phyloP scores from a whole-genome alignment of 2,113 vertebrate species.

The Oreamnos americanus region DNA sequence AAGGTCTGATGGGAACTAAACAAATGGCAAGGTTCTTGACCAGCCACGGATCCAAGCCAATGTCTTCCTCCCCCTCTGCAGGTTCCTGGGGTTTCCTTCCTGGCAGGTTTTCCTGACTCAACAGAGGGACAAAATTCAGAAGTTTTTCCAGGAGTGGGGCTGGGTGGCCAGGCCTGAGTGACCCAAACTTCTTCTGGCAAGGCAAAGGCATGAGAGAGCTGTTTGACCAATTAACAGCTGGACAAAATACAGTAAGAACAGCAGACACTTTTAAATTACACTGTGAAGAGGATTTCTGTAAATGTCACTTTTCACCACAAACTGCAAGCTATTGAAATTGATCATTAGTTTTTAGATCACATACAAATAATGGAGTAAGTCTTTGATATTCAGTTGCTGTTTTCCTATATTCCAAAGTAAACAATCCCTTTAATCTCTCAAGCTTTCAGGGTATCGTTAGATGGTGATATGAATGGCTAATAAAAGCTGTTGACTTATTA shows the following conservation, averaged over 20 bases:
- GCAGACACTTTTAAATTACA: background rate
- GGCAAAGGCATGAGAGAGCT: background rate
- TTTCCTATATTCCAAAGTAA: conserved; percentile 43
- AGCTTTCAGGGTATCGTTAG: background rate
- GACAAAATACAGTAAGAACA: background rate
- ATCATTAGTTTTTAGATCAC: background rate
- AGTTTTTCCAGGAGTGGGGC: background rate
- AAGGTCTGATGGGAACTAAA: background rate
- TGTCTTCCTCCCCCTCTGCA: background rate
- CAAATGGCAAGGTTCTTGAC: background rate
- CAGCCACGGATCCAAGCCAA: background rate
- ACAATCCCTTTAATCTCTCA: conserved; percentile 29
- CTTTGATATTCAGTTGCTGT: conserved; percentile 46
- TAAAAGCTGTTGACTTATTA: conserved; percentile 3
- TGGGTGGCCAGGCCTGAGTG: background rate
- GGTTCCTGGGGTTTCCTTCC: background rate
- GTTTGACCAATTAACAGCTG: background rate
- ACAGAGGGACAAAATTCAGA: background rate
- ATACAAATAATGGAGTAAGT: background rate
- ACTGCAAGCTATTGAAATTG: conserved; percentile 25
- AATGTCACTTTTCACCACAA: conserved; percentile 32
- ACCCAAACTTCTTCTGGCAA: background rate
- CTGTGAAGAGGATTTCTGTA: conserved; percentile 16
- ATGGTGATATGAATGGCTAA: background rate
- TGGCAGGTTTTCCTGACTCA: background rate